Base-by-base conservation (phyloP, 1,140 invertebrate species). In the Drosophila tropicalis region DNA sequence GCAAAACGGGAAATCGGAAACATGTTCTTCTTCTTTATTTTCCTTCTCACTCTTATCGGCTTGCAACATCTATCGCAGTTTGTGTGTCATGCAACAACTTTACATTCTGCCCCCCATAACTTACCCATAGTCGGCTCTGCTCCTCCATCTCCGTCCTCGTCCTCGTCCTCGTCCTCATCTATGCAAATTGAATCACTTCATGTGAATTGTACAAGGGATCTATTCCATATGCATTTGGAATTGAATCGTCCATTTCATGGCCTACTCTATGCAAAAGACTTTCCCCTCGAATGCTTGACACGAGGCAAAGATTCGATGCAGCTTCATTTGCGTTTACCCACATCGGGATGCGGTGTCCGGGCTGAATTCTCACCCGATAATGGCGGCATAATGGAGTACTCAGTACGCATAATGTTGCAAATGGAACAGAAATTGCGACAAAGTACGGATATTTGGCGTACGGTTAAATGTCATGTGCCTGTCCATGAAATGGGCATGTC, bases 261-360 rank as follows among this genome's bases (percentile, higher is more conserved):
- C 3, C 78, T 95, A 1, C 91, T 96, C 4, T 96, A 95, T 75
- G 94, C 95, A 36, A 95, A 95, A 87, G 95, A 95, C 63, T 96
- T 95, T 91, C 94, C 95, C 0, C 93, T 94, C 60, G 95, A 95
- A 79, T 96, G 95, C 78, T 92, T 93, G 9, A 90, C 93, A 1
- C 67, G 78, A 81, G 94, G 94, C 5, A 92, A 91, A 62, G 90
- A 92, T 47, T 85, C 91, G 36, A 85, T 85, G 6, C 85, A 82
- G 2, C 90, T 95, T 0, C 93, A 93, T 0, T 81, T 96, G 3
- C 93, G 93, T 17, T 80, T 96, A 36, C 94, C 95, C 17, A 94
- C 94, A 3, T 96, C 95, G 70, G 95, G 95, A 0, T 96, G 95
- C 76, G 95, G 95, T 0, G 94, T 96, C 1, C 92, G 95, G 63